These are phyloP conservation scores for Lanistes nyassanus DNA, from an alignment of 1,140 invertebrate species.

Conservation along the genomic window DNA sequence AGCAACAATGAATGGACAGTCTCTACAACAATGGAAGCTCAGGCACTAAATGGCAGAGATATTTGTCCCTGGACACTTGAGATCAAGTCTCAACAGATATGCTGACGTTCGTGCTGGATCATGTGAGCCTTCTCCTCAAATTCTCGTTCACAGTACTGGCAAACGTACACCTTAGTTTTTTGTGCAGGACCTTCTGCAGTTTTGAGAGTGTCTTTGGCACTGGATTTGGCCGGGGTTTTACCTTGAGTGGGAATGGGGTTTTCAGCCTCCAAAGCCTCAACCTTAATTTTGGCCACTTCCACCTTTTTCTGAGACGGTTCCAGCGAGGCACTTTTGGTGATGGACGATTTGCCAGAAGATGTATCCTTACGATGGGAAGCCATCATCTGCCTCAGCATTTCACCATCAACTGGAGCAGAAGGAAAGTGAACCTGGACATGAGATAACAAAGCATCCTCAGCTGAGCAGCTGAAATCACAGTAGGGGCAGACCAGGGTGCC, in stretches of 20 bases:
- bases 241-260: slow-evolving; percentile 9
- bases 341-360: not conserved
- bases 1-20: not conserved
- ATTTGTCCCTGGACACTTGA: not conserved
- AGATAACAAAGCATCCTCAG: slow-evolving; percentile 41
- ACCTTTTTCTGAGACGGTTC: slow-evolving; percentile 16
- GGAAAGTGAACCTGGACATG: slow-evolving; percentile 59
- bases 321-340: not conserved
- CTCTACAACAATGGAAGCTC: too few species aligned
- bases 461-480: slow-evolving; percentile 51
- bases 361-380: slow-evolving; percentile 18
- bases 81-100: slow-evolving; percentile 41
- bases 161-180: slow-evolving; percentile 55
- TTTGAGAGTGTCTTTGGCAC: not conserved
- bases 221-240: not conserved
- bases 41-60: not conserved
- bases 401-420: slow-evolving; percentile 43
- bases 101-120: slow-evolving; percentile 59
- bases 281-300: slow-evolving; percentile 1
- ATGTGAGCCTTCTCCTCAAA: slow-evolving; percentile 56
- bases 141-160: slow-evolving; percentile 61
- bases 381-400: slow-evolving; percentile 31
- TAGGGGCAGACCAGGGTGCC: slow-evolving; percentile 52
- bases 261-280: slow-evolving; percentile 28
- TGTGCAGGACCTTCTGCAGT: slow-evolving; percentile 11